phyloP scores from a whole-genome alignment of 1,140 invertebrate genomes.

The Aradophagus sp. region DNA sequence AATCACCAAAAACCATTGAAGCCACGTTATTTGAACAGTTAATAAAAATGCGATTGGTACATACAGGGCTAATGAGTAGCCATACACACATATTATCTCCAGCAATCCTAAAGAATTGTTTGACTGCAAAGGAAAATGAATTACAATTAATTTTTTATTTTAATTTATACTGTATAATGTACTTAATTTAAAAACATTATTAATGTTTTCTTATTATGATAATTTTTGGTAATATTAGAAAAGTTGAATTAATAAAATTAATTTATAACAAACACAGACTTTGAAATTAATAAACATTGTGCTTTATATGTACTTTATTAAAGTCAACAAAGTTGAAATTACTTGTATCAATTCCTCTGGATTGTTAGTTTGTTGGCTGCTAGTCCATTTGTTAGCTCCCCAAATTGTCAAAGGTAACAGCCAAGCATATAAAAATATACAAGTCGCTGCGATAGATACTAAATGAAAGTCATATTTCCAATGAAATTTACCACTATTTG shows the following conservation, averaged over 20 bases:
- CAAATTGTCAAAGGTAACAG: conserved; percentile 88
- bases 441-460: conserved; percentile 92
- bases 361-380: conserved; percentile 70
- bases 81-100: conserved; percentile 93
- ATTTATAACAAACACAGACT: too few relatives aligned
- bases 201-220: conserved; percentile 2
- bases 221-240: too few relatives aligned
- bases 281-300: too few relatives aligned
- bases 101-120: conserved; percentile 81
- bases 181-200: conserved; percentile 3
- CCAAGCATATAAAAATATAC: conserved; percentile 92
- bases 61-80: conserved; percentile 95
- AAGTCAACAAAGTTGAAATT: conserved; percentile 19
- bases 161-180: conserved; percentile 4
- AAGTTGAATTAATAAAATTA: too few relatives aligned
- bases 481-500: conserved; percentile 77
- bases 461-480: conserved; percentile 97
- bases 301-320: conserved; percentile 1
- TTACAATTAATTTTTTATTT: conserved; percentile 21
- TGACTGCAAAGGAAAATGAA: conserved; percentile 76
- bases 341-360: conserved; percentile 77
- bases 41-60: conserved; percentile 95
- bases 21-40: conserved; percentile 87
- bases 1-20: conserved; percentile 91
- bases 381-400: conserved; percentile 89